These are phyloP conservation scores for Xanthostigma xanthostigma DNA, from an alignment of 2,888 invertebrate genomes.

Conservation along the genomic window DNA sequence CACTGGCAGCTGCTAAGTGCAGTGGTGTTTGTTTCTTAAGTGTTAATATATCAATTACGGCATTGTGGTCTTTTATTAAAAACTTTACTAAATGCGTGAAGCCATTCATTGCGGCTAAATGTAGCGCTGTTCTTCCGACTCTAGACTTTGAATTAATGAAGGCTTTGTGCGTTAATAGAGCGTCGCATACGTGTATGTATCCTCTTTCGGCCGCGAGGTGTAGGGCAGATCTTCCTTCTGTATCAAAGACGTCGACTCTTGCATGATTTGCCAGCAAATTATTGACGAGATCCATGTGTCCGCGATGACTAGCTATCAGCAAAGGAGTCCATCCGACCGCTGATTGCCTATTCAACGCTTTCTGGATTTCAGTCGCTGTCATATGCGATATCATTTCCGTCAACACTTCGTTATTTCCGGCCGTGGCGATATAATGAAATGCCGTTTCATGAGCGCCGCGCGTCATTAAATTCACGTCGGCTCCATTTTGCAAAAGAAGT, in stretches of 20 bases:
- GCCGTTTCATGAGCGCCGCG: slow-evolving; percentile 83
- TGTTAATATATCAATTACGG: slow-evolving; percentile 89
- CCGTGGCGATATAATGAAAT: slow-evolving; percentile 87
- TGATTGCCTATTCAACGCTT: slow-evolving; percentile 87
- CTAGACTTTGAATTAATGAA: slow-evolving; percentile 98
- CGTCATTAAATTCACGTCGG: slow-evolving; percentile 74
- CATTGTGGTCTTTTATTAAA: slow-evolving; percentile 88
- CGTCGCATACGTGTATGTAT: slow-evolving; percentile 78
- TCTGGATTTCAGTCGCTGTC: slow-evolving; percentile 77
- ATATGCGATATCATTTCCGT: slow-evolving; percentile 88
- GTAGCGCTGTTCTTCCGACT: slow-evolving; percentile 91
- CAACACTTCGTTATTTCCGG: slow-evolving; percentile 91
- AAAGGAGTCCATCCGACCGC: slow-evolving; percentile 94
- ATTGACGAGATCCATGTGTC: slow-evolving; percentile 86
- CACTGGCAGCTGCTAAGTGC: slow-evolving; percentile 91
- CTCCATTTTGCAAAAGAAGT: slow-evolving; percentile 78
- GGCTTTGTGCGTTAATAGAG: slow-evolving; percentile 83
- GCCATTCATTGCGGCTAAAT: slow-evolving; percentile 93
- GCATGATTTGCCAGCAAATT: slow-evolving; percentile 87
- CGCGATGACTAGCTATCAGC: slow-evolving; percentile 87
- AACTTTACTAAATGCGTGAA: slow-evolving; percentile 82
- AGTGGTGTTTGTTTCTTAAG: slow-evolving; percentile 93
- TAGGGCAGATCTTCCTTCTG: slow-evolving; percentile 86
- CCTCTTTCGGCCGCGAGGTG: slow-evolving; percentile 93
- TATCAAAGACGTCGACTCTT: slow-evolving; percentile 96